Evolutionary conservation across 2,113 vertebrate species (phyloP).

Genomic region (Nyctibius bracteatus): DNA sequence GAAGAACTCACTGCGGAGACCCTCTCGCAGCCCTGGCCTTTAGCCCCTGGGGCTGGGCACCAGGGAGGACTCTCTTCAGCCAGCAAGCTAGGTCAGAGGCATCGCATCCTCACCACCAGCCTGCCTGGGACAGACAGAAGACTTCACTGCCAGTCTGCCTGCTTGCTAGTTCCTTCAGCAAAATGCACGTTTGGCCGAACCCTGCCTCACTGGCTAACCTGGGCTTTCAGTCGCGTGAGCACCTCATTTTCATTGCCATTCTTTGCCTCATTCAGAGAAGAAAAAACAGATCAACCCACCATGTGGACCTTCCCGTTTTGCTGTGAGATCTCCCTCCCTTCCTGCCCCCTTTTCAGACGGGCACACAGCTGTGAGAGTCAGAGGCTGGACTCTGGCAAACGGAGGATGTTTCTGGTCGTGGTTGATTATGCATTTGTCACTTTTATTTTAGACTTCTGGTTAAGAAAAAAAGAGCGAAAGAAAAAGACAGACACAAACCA

Average conservation of each 20-base stretch:
- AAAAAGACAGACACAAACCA: background rate
- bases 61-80: background rate
- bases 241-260: background rate
- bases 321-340: background rate
- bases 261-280: background rate
- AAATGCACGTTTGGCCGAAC: rapidly evolving
- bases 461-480: background rate
- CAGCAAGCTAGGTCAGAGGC: background rate
- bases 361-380: background rate
- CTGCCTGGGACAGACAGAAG: background rate
- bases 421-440: conserved; percentile 26
- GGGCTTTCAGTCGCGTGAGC: background rate
- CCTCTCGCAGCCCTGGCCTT: background rate
- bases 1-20: background rate
- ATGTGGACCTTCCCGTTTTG: background rate
- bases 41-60: background rate
- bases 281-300: background rate
- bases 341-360: background rate
- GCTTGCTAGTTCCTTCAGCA: background rate
- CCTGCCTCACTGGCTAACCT: background rate
- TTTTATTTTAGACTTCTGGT: conserved; percentile 38
- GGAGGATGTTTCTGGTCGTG: conserved; percentile 18
- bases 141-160: background rate
- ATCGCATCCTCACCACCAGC: background rate
- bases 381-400: background rate